Base-by-base conservation (phyloP, 2,113 vertebrate genomes). In the Diadophis punctatus region DNA sequence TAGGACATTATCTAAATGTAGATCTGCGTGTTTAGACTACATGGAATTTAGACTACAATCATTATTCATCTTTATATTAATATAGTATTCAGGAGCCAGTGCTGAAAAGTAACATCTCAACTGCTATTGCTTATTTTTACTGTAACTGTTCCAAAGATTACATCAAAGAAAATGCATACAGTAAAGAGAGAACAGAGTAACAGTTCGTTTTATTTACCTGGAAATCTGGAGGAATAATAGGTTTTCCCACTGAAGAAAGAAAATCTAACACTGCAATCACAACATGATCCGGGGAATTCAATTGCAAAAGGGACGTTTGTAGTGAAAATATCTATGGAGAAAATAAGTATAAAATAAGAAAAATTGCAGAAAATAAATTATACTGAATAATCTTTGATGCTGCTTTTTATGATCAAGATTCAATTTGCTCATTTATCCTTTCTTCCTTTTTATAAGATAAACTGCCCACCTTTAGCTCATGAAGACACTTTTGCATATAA, bases 201-300 rank as follows among this genome's bases (percentile, higher is more conserved):
- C 18, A 11, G 20, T 87, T 39, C 56, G 1, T 7, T 93, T 3
- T 6, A 90, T 60, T 95, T 96, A 99, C 99, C 98, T 99, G 99
- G 93, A 96, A 95, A 92, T 98, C 97, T 48, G 95, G 95, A 90
- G 98, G 98, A 86, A 99, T 94, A 88, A 97, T 97, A 58, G 98
- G 95, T 94, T 97, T 98, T 88, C 99, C 99, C 86, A 99, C 92
- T 7, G 98, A 98, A 90, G 98, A 97, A 11, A 99, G 95, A 93
- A 99, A 99, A 92, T 98, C 98, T 92, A 98, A 95, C 74, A 97
- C 90, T 22, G 98, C 97, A 74, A 99, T 96, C 53, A 97, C 94
- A 90, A 99, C 90, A 0, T 98, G 95, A 93, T 99, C 98, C 0
- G 96, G 96, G 94, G 98, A 97, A 46, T 97, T 96, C 43, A 96